phyloP scores from a whole-genome alignment of 92 coral and sea anemone species.

The Scolanthus callimorphus region DNA sequence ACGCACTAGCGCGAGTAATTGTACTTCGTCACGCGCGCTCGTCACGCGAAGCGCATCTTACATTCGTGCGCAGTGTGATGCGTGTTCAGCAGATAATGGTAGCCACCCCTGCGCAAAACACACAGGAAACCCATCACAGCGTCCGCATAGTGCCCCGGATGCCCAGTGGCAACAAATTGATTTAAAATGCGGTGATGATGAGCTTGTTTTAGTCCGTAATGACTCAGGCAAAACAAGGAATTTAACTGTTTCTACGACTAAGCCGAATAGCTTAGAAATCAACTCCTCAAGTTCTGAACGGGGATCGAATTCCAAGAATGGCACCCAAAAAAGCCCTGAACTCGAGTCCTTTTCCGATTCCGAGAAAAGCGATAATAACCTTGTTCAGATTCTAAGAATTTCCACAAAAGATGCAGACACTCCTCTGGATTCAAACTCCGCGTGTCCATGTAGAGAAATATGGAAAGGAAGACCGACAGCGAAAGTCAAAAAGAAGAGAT shows the following conservation, averaged over 20 bases:
- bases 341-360: not conserved
- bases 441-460: not conserved
- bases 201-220: not conserved
- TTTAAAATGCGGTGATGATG: not conserved
- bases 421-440: not conserved
- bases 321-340: not conserved
- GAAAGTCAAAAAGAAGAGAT: not conserved
- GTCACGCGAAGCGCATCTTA: constrained; percentile 6
- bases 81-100: constrained; percentile 3
- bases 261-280: not conserved
- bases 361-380: not conserved
- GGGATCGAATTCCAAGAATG: too few species aligned
- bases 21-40: constrained; percentile 9
- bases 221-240: not conserved
- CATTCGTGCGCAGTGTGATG: not conserved
- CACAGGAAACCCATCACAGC: not conserved
- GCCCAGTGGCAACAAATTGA: not conserved
- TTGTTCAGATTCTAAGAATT: not conserved
- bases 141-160: not conserved
- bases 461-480: not conserved
- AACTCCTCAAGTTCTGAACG: too few species aligned
- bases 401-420: not conserved
- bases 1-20: constrained; percentile 21
- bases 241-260: not conserved
- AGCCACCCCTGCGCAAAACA: constrained; percentile 4